phyloP scores from a whole-genome alignment of 2,113 vertebrate genomes.

The Paraplagusia blochii region DNA sequence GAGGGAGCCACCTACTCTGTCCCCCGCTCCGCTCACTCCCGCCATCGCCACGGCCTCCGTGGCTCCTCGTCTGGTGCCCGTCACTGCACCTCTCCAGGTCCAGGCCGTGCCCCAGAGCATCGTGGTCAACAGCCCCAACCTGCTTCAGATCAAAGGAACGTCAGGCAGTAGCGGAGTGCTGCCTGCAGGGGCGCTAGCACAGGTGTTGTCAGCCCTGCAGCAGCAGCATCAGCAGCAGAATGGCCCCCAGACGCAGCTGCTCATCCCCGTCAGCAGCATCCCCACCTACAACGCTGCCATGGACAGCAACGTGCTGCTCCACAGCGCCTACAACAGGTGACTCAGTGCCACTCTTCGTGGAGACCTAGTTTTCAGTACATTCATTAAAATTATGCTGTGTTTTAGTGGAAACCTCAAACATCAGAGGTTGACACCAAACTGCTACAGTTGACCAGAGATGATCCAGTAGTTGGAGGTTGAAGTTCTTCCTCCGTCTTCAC shows the following conservation, averaged over 20 bases:
- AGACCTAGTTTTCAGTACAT: no score
- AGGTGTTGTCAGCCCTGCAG: constrained; percentile 86
- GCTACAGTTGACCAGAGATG: no score
- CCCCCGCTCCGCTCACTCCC: constrained; percentile 21
- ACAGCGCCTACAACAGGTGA: constrained; percentile 91
- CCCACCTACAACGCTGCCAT: constrained; percentile 91
- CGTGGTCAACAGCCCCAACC: constrained; percentile 64
- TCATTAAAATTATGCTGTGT: no score
- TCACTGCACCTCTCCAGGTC: constrained; percentile 47
- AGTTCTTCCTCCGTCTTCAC: neutral
- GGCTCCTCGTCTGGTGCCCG: constrained; percentile 40
- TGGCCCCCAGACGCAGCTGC: constrained; percentile 82
- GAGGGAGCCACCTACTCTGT: constrained; percentile 69
- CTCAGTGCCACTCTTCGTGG: no score
- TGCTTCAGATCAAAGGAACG: constrained; percentile 85
- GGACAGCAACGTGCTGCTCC: constrained; percentile 92
- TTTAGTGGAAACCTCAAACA: no score
- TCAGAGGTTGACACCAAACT: no score
- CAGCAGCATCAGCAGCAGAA: constrained; percentile 86
- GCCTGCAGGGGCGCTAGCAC: constrained; percentile 71
- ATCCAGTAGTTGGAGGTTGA: neutral
- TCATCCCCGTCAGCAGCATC: constrained; percentile 97
- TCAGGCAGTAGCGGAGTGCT: constrained; percentile 60
- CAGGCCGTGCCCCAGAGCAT: constrained; percentile 55
- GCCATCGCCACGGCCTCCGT: neutral